phyloP scores from a whole-genome alignment of 2,797 vertebrate genomes.

The Acanthurus tractus region DNA sequence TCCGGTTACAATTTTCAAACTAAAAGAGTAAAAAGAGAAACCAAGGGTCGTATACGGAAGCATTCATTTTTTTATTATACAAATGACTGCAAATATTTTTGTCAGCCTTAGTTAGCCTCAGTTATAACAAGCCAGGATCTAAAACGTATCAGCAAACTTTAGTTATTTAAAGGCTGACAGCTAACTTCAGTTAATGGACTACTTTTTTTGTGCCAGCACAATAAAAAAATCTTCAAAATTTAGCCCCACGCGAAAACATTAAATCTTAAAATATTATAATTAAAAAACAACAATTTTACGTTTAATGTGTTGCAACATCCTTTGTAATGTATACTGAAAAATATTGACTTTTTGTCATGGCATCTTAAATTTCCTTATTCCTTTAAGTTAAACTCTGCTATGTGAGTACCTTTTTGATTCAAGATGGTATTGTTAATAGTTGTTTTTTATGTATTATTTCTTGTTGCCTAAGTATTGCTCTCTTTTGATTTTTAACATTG shows the following conservation, averaged over 20 bases:
- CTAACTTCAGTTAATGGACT: background rate
- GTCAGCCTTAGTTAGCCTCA: too few relatives aligned
- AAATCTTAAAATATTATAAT: background rate
- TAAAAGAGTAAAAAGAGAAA: constrained; percentile 17
- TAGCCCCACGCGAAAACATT: too few relatives aligned
- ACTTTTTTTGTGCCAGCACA: background rate
- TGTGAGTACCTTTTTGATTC: too few relatives aligned
- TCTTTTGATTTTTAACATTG: background rate
- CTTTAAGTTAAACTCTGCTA: too few relatives aligned
- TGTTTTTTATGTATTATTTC: background rate
- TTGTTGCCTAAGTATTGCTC: background rate
- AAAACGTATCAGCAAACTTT: too few relatives aligned
- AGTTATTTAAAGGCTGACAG: background rate
- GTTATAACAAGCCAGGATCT: too few relatives aligned
- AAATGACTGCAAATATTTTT: too few relatives aligned
- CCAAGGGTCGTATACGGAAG: too few relatives aligned
- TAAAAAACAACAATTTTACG: background rate
- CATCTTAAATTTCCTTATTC: background rate
- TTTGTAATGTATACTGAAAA: background rate
- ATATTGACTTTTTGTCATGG: too few relatives aligned
- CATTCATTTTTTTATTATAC: too few relatives aligned
- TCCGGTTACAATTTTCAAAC: constrained; percentile 32
- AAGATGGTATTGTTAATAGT: background rate
- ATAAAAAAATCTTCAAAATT: background rate
- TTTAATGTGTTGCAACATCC: background rate